Base-by-base conservation (phyloP, 2,797 vertebrate species). In the Natrix natrix region DNA sequence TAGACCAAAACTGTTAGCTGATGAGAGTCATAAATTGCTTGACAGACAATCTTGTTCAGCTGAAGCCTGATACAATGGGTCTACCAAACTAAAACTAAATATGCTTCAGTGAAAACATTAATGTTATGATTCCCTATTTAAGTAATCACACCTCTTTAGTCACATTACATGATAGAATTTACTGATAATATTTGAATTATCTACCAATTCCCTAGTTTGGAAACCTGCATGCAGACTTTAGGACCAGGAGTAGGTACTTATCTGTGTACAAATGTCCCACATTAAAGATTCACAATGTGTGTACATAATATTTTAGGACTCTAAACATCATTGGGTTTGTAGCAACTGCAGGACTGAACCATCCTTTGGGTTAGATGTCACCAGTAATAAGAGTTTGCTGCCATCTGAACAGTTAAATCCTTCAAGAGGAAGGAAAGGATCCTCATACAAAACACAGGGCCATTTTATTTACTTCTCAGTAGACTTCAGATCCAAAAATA, bases 401-500 rank as follows among this genome's bases (percentile, higher is more conserved):
- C 54, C 43, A 10, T 90, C 26, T 5, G 14, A 69, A 32, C n/a
- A 48, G 7, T 55, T 48, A 86, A 48, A 56, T 3, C 6, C 78
- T 92, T 66, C 59, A 52, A 24, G 6, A 37, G 59, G 8, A 32
- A 16, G 24, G 59, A 20, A 90, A 37, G 7, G 8, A 66, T 59
- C 28, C 12, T 87, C 17, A 55, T 43, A 54, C 6, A 74, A 90
- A 56, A 20, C 63, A 56, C 11, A 52, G 87, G 37, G 11, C 8
- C 37, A 90, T 17, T 88, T 90, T 86, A 61, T 93, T 92, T 95
- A 86, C 28, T 90, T 43, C 87, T 32, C 22, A 93, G 56, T 24
- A 56, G 1, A 86, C 60, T 69, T 0, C 0, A 8, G 26, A 22
- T 22, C 32, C 0, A 93, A 87, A 91, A 26, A 37, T 93, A 74